A percentile compares a stretch with the other conserved stretches of the same genome.
Evolutionary conservation across 1,140 invertebrate genomes (phyloP).

Genomic region (Colletes gigas): DNA sequence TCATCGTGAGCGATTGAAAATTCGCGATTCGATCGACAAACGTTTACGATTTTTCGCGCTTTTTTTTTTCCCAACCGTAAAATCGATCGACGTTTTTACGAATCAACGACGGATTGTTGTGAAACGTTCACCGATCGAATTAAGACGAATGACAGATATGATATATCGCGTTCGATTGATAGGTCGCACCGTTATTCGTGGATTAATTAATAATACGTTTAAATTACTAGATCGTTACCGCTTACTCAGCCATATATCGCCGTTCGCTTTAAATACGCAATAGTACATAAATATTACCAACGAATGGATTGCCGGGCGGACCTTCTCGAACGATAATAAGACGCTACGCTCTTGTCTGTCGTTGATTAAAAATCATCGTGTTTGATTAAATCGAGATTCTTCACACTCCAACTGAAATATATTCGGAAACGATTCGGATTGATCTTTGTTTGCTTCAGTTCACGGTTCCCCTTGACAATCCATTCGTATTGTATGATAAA

Average conservation of each 20-base stretch:
- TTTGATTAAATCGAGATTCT: not conserved
- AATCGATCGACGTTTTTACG: not conserved
- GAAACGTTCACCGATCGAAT: not conserved
- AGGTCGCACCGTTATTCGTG: conserved; percentile 41
- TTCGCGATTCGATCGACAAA: not conserved
- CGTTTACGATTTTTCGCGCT: not conserved
- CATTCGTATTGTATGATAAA: conserved; percentile 16
- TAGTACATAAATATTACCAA: conserved; percentile 45
- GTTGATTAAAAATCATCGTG: conserved; percentile 1
- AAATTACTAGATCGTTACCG: conserved; percentile 55
- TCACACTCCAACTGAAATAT: not conserved
- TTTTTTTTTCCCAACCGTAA: too few relatives aligned
- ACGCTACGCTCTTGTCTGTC: not conserved
- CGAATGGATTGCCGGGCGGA: conserved; percentile 2
- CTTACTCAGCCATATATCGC: conserved; percentile 37
- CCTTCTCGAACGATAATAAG: too few relatives aligned
- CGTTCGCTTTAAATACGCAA: conserved; percentile 46
- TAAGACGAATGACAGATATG: conserved; percentile 22
- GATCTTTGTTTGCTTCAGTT: not conserved
- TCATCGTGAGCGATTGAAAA: conserved; percentile 30
- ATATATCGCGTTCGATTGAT: conserved; percentile 31
- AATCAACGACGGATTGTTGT: too few relatives aligned
- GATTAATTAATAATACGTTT: conserved; percentile 42
- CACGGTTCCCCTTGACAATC: not conserved
- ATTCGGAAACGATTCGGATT: not conserved